Percentiles rank a stretch among this genome's conserved stretches.
Conservation (phyloP, 2,113 vertebrate species). For the Calonectris borealis region DNA sequence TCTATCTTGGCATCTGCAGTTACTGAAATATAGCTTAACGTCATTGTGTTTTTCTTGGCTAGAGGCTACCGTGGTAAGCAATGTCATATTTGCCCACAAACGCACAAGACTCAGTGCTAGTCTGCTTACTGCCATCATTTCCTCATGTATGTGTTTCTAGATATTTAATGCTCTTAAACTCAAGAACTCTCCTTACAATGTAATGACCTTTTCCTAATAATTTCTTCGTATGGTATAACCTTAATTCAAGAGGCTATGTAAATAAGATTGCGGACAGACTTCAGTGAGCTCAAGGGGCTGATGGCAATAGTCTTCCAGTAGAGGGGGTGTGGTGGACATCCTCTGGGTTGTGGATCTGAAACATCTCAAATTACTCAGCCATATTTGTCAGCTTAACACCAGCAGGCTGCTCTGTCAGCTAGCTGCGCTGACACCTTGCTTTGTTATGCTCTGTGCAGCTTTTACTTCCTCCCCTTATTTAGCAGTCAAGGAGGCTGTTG, state of each 20-base stretch:
- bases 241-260: background rate
- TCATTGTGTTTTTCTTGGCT: background rate
- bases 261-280: background rate
- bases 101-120: background rate
- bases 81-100: background rate
- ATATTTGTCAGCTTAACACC: slow-evolving; percentile 82
- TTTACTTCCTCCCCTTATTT: background rate
- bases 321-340: slow-evolving; percentile 73
- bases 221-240: background rate
- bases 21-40: background rate
- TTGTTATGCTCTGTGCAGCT: background rate
- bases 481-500: background rate
- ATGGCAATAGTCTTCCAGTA: slow-evolving; percentile 68
- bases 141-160: background rate
- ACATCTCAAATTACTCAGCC: slow-evolving; percentile 79
- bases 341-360: slow-evolving; percentile 67
- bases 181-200: background rate
- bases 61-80: background rate
- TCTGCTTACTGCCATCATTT: background rate
- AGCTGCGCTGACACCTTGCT: background rate
- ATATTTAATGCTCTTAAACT: background rate
- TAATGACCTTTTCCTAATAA: background rate
- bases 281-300: background rate
- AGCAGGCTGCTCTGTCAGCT: slow-evolving; percentile 60
- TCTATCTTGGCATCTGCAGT: background rate